Percentiles rank a stretch among this genome's conserved stretches.
Evolutionary conservation across 2,888 invertebrate genomes (phyloP).

Genomic region (Thyatira batis): DNA sequence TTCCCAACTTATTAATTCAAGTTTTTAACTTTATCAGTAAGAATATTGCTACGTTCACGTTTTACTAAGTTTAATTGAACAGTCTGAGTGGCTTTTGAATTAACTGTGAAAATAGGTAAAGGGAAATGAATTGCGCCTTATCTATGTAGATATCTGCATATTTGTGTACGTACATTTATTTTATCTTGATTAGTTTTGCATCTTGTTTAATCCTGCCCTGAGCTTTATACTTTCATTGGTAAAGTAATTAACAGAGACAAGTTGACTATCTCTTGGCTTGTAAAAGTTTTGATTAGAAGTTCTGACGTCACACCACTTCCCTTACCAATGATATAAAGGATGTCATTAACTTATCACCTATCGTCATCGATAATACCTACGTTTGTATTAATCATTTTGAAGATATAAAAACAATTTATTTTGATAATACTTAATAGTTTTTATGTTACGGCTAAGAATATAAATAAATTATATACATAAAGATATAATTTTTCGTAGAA

Average conservation of each 20-base stretch:
- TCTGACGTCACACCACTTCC: background rate
- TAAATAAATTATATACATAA: too few species aligned
- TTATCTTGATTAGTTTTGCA: background rate
- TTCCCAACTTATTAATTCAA: background rate
- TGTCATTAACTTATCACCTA: background rate
- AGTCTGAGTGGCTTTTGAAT: slow-evolving; percentile 22
- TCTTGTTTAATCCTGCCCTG: background rate
- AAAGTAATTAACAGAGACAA: background rate
- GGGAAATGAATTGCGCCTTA: slow-evolving; percentile 31
- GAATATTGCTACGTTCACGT: background rate
- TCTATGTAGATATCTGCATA: background rate
- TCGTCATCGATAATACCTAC: background rate
- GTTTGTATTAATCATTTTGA: too few species aligned
- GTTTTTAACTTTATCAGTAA: background rate
- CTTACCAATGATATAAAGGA: background rate
- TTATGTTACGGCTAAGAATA: background rate
- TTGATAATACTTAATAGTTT: background rate
- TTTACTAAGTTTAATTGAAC: slow-evolving; percentile 39
- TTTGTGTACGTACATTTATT: background rate
- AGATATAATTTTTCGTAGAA: too few species aligned
- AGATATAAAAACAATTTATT: background rate
- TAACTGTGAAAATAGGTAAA: slow-evolving; percentile 24
- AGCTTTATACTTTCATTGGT: background rate
- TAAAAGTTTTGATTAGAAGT: background rate
- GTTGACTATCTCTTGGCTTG: background rate